These are phyloP conservation scores for Sebastes itinus DNA, from an alignment of 2,797 vertebrate genomes.

Conservation along the genomic window DNA sequence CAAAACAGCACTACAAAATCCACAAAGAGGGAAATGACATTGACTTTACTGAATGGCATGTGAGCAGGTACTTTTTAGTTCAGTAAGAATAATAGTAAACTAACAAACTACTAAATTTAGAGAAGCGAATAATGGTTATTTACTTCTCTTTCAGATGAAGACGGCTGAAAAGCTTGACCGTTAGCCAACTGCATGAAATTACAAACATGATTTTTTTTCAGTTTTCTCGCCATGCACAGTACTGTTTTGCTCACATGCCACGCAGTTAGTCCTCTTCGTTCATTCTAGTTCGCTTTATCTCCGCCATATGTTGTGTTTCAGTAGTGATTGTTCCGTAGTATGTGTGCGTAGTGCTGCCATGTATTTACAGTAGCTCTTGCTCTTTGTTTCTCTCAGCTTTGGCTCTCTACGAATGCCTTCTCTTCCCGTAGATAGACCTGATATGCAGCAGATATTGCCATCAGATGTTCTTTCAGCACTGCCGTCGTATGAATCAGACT, in stretches of 20 bases:
- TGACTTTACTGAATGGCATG: background rate
- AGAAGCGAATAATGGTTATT: background rate
- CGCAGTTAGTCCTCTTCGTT: background rate
- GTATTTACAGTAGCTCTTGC: slow-evolving; percentile 44
- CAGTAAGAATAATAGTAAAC: background rate
- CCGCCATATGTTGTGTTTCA: slow-evolving; percentile 7
- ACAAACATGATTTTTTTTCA: no score
- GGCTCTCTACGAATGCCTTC: slow-evolving; percentile 42
- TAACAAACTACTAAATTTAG: background rate
- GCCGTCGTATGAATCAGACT: slow-evolving; percentile 21
- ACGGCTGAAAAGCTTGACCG: no score
- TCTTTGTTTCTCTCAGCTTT: slow-evolving; percentile 39
- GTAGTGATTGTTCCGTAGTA: slow-evolving; percentile 21
- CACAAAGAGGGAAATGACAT: background rate
- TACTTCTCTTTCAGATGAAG: no score
- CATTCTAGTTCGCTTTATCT: background rate
- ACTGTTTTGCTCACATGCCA: background rate
- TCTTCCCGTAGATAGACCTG: slow-evolving; percentile 23
- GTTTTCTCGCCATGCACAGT: background rate
- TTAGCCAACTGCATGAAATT: no score
- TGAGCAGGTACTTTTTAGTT: background rate
- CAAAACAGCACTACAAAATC: background rate
- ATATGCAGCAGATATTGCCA: slow-evolving; percentile 15
- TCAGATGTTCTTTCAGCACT: slow-evolving; percentile 15
- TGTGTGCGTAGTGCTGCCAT: slow-evolving; percentile 42